Conservation (phyloP, 1,140 invertebrate genomes). For the Tyrophagus putrescentiae region DNA sequence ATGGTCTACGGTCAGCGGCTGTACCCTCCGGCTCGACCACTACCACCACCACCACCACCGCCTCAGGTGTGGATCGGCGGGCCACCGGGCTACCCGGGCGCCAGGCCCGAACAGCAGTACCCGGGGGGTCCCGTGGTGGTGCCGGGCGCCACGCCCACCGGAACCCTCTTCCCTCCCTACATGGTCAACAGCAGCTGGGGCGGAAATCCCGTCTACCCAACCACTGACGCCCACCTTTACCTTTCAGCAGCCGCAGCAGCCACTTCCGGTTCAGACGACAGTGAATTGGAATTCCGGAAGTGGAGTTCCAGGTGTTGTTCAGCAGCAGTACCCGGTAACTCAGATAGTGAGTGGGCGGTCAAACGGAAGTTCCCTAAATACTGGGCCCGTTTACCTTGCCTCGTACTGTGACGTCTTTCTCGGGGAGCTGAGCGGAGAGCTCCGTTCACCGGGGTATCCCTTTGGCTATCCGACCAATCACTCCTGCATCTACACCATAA, state of each 20-base stretch:
- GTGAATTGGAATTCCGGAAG: no score
- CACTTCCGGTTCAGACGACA: no score
- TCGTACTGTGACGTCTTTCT: constrained; percentile 17
- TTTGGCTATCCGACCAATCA: constrained; percentile 25
- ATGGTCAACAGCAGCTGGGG: no score
- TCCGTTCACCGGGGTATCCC: constrained; percentile 25
- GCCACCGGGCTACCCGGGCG: neutral
- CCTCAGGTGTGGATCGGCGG: neutral
- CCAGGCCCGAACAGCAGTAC: no score
- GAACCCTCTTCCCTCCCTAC: no score
- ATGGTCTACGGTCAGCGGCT: constrained; percentile 9
- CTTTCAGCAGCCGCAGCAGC: no score
- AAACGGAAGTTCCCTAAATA: neutral
- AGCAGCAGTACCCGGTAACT: neutral
- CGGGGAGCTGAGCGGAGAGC: constrained; percentile 9
- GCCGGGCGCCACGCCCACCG: no score
- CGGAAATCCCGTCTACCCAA: no score
- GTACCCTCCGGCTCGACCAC: neutral
- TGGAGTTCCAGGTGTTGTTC: no score
- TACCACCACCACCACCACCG: neutral
- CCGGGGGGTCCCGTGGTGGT: no score
- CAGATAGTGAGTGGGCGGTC: no score
- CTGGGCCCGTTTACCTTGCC: constrained; percentile 9
- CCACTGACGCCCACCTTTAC: no score
- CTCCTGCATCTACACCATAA: constrained; percentile 26